Percentiles rank a stretch among this genome's conserved stretches.
These are phyloP conservation scores for Chrysemys picta DNA, from an alignment of 2,113 vertebrate species.

Conservation along the genomic window DNA sequence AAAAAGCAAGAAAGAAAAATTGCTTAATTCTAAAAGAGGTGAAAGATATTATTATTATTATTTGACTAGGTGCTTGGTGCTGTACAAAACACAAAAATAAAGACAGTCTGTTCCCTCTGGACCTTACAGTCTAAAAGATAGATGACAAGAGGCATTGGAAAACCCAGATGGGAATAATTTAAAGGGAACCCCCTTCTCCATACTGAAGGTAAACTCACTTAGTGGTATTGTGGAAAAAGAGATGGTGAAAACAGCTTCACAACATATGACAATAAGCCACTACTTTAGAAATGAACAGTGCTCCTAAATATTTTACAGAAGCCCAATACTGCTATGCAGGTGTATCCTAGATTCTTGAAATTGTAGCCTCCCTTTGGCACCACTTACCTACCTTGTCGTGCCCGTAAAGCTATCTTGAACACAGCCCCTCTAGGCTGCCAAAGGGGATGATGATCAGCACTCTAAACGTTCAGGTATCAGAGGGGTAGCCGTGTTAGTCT, in stretches of 20 bases:
- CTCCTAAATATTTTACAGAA: background rate
- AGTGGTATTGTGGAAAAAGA: background rate
- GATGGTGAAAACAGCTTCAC: background rate
- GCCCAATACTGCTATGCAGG: background rate
- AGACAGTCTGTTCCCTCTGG: background rate
- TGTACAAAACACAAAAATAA: background rate
- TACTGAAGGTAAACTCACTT: background rate
- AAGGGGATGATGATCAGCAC: no score
- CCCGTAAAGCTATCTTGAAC: background rate
- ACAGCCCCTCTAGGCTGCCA: no score
- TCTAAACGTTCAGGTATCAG: no score
- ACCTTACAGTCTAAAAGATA: background rate
- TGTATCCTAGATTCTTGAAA: background rate
- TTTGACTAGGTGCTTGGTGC: background rate
- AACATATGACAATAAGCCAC: background rate
- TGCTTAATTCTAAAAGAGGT: background rate
- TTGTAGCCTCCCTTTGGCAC: background rate
- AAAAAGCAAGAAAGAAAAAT: background rate
- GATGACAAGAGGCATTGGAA: background rate
- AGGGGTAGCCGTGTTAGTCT: no score
- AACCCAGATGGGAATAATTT: background rate
- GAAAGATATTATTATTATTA: background rate
- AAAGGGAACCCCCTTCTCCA: background rate
- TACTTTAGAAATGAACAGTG: background rate
- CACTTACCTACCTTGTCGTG: background rate